Base-by-base conservation (phyloP, 2,888 invertebrate species). In the Synergus japonicus region DNA sequence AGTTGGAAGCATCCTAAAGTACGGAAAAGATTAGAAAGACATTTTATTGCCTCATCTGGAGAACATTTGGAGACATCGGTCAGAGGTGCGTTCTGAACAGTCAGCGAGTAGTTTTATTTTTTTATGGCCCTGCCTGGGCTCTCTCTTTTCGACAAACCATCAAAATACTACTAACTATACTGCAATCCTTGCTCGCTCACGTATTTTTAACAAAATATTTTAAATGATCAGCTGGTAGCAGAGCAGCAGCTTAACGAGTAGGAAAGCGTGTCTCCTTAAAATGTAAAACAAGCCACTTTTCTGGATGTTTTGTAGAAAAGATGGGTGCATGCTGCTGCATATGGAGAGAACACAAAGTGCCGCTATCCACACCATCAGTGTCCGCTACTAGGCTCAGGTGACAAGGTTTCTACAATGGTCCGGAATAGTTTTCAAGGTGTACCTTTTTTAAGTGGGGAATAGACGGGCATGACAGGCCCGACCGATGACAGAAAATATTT, bases 311-410 rank as follows among this genome's bases (percentile, higher is more conserved):
- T 29, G 29, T 13, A 37, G 37, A 37, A 64, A 13, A 64, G 37
- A 12, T 64, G 13, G 37, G 64, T 64, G 37, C 37, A 64, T 64
- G 29, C 12, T 37, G 64, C 29, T 22, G 22, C 22, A 41, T 15
- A 64, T 15, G 29, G 37, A 29, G 64, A 64, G 29, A 13, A 22
- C 8, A 46, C 79, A 91, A 89, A 89, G 90, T 85, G 86, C 89
- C 90, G 91, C 90, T 91, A 91, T 91, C 91, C 87, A 87, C 85
- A 86, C 86, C 89, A 91, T 91, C 91, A 89, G 89, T 91, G 91
- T 91, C 88, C 89, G 89, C 90, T 91, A 90, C 90, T 85, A 88
- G 88, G 86, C 87, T 89, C 89, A 85, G 88, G 88, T 89, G 91
- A 90, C 89, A 89, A 88, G 86, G 83, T 88, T 87, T 69, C 73